Conservation (phyloP, 2,113 vertebrate species). For the Lamprologus tigripictilis region DNA sequence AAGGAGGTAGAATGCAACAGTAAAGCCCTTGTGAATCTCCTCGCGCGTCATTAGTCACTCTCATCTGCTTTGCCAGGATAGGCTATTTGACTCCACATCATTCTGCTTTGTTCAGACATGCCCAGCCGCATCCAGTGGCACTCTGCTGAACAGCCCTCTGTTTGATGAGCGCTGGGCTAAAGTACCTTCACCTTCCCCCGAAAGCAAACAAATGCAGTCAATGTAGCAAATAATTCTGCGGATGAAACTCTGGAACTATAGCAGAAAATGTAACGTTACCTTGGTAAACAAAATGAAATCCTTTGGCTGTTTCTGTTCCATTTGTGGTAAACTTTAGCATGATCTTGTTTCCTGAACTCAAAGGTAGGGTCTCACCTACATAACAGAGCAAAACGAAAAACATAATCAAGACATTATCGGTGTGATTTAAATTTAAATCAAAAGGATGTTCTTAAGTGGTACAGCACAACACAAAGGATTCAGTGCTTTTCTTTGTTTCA, state of each 20-base stretch:
- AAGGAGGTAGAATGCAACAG: constrained; percentile 28
- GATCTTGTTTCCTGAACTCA: constrained; percentile 97
- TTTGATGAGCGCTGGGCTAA: neutral
- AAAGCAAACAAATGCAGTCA: neutral
- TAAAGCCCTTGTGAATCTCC: constrained; percentile 26
- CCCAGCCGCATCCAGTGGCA: neutral
- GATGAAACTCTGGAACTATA: neutral
- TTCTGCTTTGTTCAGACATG: constrained; percentile 2
- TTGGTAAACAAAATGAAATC: constrained; percentile 99
- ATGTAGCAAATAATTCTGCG: neutral
- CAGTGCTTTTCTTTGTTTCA: neutral
- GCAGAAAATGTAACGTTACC: constrained; percentile 67
- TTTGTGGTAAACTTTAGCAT: constrained; percentile 88
- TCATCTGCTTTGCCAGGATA: constrained; percentile 24
- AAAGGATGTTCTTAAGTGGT: neutral
- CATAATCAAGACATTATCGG: neutral
- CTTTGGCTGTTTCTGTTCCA: constrained; percentile 90
- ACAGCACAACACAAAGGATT: neutral
- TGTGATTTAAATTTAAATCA: neutral
- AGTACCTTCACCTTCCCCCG: neutral
- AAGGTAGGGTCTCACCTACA: constrained; percentile 90
- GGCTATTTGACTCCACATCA: constrained; percentile 18
- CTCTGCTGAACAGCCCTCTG: constrained; percentile 1
- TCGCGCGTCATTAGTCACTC: constrained; percentile 33
- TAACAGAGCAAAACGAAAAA: constrained; percentile 31